Conservation (phyloP, 1,140 invertebrate species). For the Cepaea nemoralis region DNA sequence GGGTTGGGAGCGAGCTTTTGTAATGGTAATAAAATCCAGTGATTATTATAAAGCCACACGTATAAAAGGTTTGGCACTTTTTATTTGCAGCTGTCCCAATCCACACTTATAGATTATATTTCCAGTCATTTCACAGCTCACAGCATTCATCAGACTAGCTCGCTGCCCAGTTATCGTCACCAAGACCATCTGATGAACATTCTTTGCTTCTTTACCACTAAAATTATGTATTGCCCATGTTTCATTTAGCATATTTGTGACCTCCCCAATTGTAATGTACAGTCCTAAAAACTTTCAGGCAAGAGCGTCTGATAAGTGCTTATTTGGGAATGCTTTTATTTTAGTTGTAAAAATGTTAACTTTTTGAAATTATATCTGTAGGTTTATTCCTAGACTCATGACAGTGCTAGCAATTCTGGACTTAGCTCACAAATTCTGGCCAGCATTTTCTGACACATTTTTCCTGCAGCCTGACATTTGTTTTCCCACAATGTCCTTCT, state of each 20-base stretch:
- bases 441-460: no score
- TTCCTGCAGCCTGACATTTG: no score
- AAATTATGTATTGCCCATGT: no score
- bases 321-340: slow-evolving; percentile 15
- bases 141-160: slow-evolving; percentile 5
- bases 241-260: no score
- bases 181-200: no score
- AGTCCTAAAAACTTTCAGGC: no score
- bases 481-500: no score
- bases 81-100: slow-evolving; percentile 23
- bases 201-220: no score
- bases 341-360: not conserved
- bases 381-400: not conserved
- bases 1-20: no score
- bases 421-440: no score
- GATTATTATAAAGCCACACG: not conserved
- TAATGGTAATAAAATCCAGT: not conserved
- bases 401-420: no score
- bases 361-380: not conserved
- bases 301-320: slow-evolving; percentile 27
- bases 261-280: no score
- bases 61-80: slow-evolving; percentile 31
- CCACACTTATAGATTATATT: slow-evolving; percentile 10
- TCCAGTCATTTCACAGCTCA: slow-evolving; percentile 22
- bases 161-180: not conserved